These are phyloP conservation scores for Equus quagga DNA, from an alignment of 2,113 vertebrate species.

Conservation along the genomic window DNA sequence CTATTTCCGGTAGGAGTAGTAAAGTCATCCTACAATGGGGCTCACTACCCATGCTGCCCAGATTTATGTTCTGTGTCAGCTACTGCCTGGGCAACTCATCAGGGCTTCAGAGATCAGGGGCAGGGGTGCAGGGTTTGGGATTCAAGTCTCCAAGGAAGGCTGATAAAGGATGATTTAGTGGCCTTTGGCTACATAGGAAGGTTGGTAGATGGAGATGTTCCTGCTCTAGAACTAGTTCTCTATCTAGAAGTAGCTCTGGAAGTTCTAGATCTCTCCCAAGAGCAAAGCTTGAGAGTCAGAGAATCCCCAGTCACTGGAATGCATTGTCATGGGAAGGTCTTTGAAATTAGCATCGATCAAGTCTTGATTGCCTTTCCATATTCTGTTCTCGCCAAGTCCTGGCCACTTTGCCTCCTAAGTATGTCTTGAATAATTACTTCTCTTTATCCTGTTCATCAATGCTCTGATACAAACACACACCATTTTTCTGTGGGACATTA, in stretches of 20 bases:
- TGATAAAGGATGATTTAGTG: background rate
- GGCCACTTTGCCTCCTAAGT: background rate
- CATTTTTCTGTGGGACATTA: background rate
- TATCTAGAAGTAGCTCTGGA: background rate
- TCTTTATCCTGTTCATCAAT: background rate
- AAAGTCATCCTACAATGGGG: background rate
- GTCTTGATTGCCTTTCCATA: background rate
- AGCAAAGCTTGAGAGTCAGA: background rate
- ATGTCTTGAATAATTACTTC: background rate
- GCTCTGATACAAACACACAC: background rate
- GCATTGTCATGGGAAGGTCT: background rate
- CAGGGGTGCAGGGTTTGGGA: background rate
- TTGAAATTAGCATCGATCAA: background rate
- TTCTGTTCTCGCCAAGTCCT: background rate
- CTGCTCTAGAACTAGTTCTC: background rate
- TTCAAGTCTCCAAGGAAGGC: background rate
- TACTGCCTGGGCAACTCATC: background rate
- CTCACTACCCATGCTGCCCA: background rate
- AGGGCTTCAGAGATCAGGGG: background rate
- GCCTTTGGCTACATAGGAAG: background rate
- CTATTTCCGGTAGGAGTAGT: background rate
- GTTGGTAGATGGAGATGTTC: background rate
- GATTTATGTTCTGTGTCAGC: background rate
- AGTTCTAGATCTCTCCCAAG: background rate
- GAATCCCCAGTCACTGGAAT: background rate